These are phyloP conservation scores for Pheosia gnoma DNA, from an alignment of 2,888 invertebrate species.

Conservation along the genomic window DNA sequence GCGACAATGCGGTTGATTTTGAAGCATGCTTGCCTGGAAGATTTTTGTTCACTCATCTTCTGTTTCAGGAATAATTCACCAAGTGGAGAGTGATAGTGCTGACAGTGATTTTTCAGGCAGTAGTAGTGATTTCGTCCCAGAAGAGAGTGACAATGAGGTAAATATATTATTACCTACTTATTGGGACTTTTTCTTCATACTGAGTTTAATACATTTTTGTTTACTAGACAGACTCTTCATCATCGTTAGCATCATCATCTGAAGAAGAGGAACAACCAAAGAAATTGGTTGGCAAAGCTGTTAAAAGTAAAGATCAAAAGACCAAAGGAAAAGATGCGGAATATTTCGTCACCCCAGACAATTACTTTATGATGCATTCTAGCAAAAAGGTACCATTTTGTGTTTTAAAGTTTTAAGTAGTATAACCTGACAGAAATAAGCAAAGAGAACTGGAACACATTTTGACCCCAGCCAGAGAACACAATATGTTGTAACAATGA, in stretches of 20 bases:
- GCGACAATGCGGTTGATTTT: too few relatives aligned
- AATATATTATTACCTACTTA: neutral
- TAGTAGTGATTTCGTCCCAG: conserved; percentile 78
- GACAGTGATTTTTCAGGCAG: conserved; percentile 79
- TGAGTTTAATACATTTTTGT: neutral
- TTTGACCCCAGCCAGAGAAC: too few relatives aligned
- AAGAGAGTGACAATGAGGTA: conserved; percentile 69
- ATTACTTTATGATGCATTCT: conserved; percentile 87
- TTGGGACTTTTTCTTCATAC: too few relatives aligned
- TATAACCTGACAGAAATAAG: too few relatives aligned
- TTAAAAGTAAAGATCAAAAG: conserved; percentile 46
- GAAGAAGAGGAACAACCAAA: conserved; percentile 47
- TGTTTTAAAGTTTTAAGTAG: too few relatives aligned
- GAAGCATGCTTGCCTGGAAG: too few relatives aligned
- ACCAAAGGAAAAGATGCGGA: conserved; percentile 70
- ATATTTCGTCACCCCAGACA: conserved; percentile 87
- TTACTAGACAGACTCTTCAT: conserved; percentile 19
- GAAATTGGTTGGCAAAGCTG: conserved; percentile 48
- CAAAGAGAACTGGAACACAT: too few relatives aligned
- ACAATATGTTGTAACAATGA: too few relatives aligned
- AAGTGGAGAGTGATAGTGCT: conserved; percentile 73
- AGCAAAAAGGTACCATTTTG: conserved; percentile 75
- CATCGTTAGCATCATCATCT: conserved; percentile 42
- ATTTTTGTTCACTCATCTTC: too few relatives aligned
- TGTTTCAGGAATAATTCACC: conserved; percentile 69